phyloP scores from a whole-genome alignment of 1,140 invertebrate genomes.

The Drosophila sulfurigaster region DNA sequence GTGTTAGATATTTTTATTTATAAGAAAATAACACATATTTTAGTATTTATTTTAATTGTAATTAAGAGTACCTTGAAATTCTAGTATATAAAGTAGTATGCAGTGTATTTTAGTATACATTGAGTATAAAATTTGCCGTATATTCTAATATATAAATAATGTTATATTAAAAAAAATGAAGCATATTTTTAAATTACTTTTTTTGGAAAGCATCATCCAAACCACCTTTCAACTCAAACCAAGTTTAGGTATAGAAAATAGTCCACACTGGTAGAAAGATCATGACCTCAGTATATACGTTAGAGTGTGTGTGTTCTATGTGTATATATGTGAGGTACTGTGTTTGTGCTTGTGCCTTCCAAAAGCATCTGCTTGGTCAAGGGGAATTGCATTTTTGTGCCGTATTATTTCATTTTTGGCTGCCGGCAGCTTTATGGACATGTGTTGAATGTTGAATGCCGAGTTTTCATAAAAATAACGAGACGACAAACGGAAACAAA shows the following conservation, averaged over 20 bases:
- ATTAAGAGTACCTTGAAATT: too few species aligned
- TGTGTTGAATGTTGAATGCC: constrained; percentile 30
- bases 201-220: not conserved
- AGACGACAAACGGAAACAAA: constrained; percentile 30
- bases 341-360: constrained; percentile 19
- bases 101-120: too few species aligned
- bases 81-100: too few species aligned
- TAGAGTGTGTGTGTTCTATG: constrained; percentile 17
- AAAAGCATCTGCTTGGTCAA: constrained; percentile 6
- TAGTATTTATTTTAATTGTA: too few species aligned
- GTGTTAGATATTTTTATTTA: too few species aligned
- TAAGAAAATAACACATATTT: too few species aligned
- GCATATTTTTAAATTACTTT: too few species aligned
- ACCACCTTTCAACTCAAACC: not conserved
- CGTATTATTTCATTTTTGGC: constrained; percentile 26
- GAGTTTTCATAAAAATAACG: constrained; percentile 24
- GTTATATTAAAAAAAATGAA: too few species aligned
- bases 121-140: too few species aligned
- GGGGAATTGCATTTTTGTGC: constrained; percentile 32
- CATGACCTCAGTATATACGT: constrained; percentile 25
- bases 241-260: not conserved
- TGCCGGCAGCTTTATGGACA: constrained; percentile 27
- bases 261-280: not conserved
- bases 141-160: too few species aligned
- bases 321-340: not conserved